Evolutionary conservation across 2,888 invertebrate species (phyloP).

Genomic region (Herminia tarsipennalis): DNA sequence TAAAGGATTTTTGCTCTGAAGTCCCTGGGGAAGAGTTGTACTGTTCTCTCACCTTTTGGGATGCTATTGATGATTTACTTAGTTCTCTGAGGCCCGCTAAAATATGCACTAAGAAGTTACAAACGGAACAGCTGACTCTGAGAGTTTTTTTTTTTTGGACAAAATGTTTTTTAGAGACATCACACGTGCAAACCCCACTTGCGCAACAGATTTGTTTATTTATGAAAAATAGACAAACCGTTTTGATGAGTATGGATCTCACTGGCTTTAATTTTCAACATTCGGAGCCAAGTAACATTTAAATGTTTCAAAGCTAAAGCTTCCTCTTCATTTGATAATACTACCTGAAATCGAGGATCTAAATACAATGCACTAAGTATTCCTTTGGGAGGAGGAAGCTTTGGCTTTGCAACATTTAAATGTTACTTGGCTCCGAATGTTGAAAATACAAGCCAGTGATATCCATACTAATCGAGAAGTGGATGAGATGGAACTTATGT

Average conservation of each 20-base stretch:
- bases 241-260: conserved; percentile 3
- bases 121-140: conserved; percentile 3
- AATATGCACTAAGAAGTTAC: conserved; percentile 2
- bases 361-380: background rate
- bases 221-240: conserved; percentile 5
- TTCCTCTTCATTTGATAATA: conserved; percentile 1
- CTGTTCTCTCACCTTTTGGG: conserved; percentile 2
- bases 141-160: conserved; percentile 1
- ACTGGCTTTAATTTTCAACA: background rate
- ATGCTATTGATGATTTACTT: background rate
- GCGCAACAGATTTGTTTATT: background rate
- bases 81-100: background rate
- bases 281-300: no score
- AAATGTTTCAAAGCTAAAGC: no score
- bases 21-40: background rate
- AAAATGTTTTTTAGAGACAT: background rate
- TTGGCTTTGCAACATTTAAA: no score
- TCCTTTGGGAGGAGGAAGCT: background rate
- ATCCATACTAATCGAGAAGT: background rate
- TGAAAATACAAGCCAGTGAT: conserved; percentile 1
- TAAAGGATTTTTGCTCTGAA: conserved; percentile 6
- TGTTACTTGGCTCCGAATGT: conserved; percentile 2
- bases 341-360: background rate
- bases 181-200: background rate
- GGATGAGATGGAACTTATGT: background rate